phyloP scores from a whole-genome alignment of 2,888 invertebrate species.

The Mythimna pallens region DNA sequence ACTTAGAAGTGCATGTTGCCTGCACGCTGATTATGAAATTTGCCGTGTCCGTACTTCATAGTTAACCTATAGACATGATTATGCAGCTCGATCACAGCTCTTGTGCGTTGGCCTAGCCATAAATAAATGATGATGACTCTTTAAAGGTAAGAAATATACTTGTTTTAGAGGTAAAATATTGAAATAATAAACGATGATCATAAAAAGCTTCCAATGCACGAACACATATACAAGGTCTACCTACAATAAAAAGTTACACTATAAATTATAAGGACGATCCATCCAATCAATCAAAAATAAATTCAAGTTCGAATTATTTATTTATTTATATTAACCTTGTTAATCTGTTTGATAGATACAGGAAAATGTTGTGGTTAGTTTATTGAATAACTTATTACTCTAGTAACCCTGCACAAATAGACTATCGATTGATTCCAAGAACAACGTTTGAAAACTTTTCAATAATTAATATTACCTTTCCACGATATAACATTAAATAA shows the following conservation, averaged over 20 bases:
- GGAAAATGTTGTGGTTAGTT: constrained; percentile 25
- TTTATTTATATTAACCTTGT: constrained; percentile 32
- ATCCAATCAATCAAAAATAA: constrained; percentile 10
- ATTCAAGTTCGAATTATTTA: constrained; percentile 19
- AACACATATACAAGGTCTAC: neutral
- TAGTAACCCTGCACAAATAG: neutral
- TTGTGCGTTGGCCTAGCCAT: neutral
- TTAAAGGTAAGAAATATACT: constrained; percentile 2
- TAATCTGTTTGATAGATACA: constrained; percentile 14
- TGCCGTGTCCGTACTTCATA: constrained; percentile 4
- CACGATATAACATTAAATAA: constrained; percentile 20
- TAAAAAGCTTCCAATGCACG: neutral
- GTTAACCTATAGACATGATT: constrained; percentile 12
- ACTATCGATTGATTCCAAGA: constrained; percentile 3
- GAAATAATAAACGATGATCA: neutral
- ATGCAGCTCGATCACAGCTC: constrained; percentile 16
- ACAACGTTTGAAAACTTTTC: neutral
- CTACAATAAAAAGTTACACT: constrained; percentile 8
- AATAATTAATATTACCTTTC: constrained; percentile 22
- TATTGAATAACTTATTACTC: constrained; percentile 1
- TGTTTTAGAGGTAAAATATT: constrained; percentile 1
- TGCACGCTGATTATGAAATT: constrained; percentile 34
- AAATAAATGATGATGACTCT: constrained; percentile 20
- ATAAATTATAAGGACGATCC: neutral
- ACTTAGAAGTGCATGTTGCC: constrained; percentile 11